phyloP scores from a whole-genome alignment of 1,140 invertebrate genomes.

The Babylonia areolata region DNA sequence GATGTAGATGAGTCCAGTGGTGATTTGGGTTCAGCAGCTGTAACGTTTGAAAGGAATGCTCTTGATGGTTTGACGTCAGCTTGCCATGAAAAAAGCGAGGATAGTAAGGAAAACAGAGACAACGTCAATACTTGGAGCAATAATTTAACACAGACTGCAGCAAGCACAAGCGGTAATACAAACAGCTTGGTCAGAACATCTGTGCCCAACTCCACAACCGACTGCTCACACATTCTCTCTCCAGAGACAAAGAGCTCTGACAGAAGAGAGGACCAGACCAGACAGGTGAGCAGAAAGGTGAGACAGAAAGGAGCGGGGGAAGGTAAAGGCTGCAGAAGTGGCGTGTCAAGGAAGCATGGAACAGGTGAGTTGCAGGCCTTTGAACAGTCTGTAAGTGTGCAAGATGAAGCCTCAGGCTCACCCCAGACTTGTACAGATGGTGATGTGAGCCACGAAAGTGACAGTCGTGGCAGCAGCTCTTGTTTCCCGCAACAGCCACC shows the following conservation, averaged over 20 bases:
- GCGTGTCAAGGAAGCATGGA: neutral
- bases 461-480: conserved; percentile 13
- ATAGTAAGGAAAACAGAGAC: conserved; percentile 1
- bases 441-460: neutral
- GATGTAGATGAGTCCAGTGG: neutral
- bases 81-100: neutral
- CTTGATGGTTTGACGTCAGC: neutral
- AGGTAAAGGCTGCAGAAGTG: conserved; percentile 3
- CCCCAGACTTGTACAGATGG: neutral
- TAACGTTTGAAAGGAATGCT: neutral
- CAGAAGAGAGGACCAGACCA: neutral
- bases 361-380: neutral
- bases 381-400: neutral
- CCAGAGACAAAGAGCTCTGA: neutral
- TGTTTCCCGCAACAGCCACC: conserved; percentile 35
- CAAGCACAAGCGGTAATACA: neutral
- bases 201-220: neutral
- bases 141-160: neutral
- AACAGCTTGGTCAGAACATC: neutral
- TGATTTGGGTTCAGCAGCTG: neutral
- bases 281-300: neutral
- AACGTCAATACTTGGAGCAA: neutral
- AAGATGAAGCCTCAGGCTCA: conserved; percentile 16
- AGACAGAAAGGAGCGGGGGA: neutral
- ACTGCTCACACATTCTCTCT: neutral